Evolutionary conservation across 2,797 vertebrate genomes (phyloP).

Genomic region (Xenops minutus): DNA sequence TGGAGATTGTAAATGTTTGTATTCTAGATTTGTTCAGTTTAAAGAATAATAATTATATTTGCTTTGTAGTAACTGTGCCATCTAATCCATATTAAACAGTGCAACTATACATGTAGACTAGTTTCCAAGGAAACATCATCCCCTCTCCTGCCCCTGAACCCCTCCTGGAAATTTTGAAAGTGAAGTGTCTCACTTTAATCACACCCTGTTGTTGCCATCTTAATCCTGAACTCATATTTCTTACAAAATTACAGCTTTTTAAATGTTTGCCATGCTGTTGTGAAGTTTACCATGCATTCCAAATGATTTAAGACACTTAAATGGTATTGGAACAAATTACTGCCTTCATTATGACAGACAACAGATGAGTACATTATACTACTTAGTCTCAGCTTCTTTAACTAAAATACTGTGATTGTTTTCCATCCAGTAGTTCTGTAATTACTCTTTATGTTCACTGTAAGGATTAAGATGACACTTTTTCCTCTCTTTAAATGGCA

Average conservation of each 20-base stretch:
- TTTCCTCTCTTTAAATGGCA: background rate
- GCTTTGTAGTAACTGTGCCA: conserved; percentile 15
- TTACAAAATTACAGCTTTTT: conserved; percentile 55
- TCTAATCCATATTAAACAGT: conserved; percentile 50
- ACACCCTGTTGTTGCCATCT: conserved; percentile 12
- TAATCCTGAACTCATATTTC: background rate
- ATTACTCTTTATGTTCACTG: conserved; percentile 55
- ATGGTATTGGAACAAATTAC: conserved; percentile 67
- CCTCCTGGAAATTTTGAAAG: background rate
- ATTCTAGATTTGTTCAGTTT: conserved; percentile 59
- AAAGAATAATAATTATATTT: conserved; percentile 58
- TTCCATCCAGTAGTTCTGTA: conserved; percentile 47
- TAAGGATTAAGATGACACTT: background rate
- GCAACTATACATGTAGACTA: background rate
- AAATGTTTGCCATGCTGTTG: conserved; percentile 31
- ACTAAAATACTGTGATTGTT: conserved; percentile 54
- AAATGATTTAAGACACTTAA: conserved; percentile 58
- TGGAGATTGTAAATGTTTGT: conserved; percentile 30
- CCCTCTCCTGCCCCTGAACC: background rate
- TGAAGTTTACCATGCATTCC: conserved; percentile 22
- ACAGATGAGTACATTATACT: conserved; percentile 40
- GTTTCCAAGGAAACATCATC: conserved; percentile 67
- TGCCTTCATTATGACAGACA: conserved; percentile 61
- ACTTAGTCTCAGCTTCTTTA: conserved; percentile 51
- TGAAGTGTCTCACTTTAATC: conserved; percentile 21